phyloP scores from a whole-genome alignment of 2,113 vertebrate species.

The Nestor notabilis region DNA sequence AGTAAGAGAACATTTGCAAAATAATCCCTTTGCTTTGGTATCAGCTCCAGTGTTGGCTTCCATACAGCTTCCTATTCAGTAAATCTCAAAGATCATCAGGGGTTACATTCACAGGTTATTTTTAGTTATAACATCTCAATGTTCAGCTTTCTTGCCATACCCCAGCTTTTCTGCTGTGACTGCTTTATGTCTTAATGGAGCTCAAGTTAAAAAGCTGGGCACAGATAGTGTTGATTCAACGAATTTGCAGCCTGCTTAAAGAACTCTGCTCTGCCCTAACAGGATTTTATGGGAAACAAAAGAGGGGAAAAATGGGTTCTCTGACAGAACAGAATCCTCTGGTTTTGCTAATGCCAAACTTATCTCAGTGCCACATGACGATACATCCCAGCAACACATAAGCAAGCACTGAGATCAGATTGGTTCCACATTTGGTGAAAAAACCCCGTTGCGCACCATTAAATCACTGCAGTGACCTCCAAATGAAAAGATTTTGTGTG shows the following conservation, averaged over 20 bases:
- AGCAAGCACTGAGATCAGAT: slow-evolving; percentile 25
- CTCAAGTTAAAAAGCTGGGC: neutral
- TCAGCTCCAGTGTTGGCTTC: neutral
- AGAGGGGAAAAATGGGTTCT: neutral
- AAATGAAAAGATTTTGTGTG: neutral
- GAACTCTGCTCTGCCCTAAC: neutral
- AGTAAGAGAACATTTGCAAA: neutral
- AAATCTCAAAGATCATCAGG: neutral
- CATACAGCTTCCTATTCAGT: neutral
- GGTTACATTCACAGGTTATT: neutral
- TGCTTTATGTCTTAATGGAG: neutral
- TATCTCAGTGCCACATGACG: neutral
- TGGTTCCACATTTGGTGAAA: neutral
- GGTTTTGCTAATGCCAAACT: neutral
- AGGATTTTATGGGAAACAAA: slow-evolving; percentile 51
- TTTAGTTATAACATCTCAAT: neutral
- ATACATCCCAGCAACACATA: neutral
- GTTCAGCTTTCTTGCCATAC: neutral
- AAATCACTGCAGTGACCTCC: slow-evolving; percentile 41
- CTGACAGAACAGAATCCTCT: neutral
- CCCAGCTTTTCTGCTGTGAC: neutral
- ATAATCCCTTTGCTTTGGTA: neutral
- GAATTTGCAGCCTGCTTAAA: neutral
- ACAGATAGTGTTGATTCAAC: neutral
- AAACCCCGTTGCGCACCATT: rapidly evolving